Percentiles rank a stretch among this genome's conserved stretches.
phyloP scores from a whole-genome alignment of 1,140 invertebrate genomes.

The Drosophila kurseongensis region DNA sequence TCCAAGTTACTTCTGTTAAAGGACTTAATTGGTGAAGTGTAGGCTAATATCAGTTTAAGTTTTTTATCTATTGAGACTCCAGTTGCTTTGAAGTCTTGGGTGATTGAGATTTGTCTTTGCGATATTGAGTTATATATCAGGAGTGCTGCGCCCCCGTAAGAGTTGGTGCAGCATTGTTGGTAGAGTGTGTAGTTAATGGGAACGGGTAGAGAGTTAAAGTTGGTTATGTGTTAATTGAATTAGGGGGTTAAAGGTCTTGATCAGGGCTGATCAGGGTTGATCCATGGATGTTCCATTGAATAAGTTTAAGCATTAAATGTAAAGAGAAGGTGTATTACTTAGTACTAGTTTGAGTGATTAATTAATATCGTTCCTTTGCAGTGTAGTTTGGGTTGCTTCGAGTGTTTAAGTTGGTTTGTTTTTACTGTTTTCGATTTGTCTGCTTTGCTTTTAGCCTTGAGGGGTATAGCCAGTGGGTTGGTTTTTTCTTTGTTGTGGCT shows the following conservation, averaged over 20 bases:
- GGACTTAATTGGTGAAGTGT: not conserved
- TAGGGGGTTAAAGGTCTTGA: too few species aligned
- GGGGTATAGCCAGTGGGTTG: not conserved
- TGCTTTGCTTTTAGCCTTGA: not conserved
- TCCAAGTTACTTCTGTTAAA: not conserved
- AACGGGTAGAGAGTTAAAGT: not conserved
- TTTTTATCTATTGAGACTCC: not conserved
- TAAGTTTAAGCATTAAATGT: not conserved
- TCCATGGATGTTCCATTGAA: slow-evolving; percentile 2
- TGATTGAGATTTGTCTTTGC: not conserved
- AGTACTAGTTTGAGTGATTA: too few species aligned
- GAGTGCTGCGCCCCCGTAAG: not conserved
- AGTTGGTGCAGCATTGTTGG: slow-evolving; percentile 1
- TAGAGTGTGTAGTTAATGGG: not conserved
- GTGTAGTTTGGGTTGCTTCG: not conserved
- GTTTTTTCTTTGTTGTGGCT: not conserved
- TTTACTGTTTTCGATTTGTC: not conserved
- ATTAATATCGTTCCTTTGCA: not conserved
- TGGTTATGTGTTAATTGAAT: not conserved
- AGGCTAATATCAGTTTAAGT: not conserved
- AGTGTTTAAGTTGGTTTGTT: not conserved
- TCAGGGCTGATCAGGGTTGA: too few species aligned
- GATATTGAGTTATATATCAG: not conserved
- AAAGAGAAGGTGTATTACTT: not conserved
- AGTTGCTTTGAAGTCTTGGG: not conserved